Evolutionary conservation across 2,113 vertebrate species (phyloP), one percentile per base, ranked within the genome.

Genomic region (Cygnus buccinator): DNA sequence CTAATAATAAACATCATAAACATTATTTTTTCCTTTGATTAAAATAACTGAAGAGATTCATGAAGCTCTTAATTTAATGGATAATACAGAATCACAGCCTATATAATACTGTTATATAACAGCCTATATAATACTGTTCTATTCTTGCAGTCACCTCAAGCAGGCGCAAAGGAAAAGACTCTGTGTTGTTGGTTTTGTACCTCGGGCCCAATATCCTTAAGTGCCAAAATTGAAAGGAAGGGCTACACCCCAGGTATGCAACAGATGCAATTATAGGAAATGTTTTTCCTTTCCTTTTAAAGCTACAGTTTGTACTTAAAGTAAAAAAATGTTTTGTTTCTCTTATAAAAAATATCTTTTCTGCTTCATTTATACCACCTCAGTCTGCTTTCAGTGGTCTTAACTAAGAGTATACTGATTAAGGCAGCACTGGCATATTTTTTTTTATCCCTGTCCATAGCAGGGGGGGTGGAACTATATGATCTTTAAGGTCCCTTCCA

Each of bases 201-300:
- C 99, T 99, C 99, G 99, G 99, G 99, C 98, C 99, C 99, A 96
- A 99, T 99, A 98, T 99, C 99, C 98, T 98, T 99, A 99, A 99
- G 99, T 99, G 99, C 99, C 99, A 99, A 99, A 99, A 99, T 99
- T 76, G 99, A 99, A 98, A 98, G 99, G 98, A 99, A 99, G 98
- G 99, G 99, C 98, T 99, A 99, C 93, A 99, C 99, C 94, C 99
- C 99, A 98, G 99, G 99, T 99, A 97, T 4, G 97, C 95, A 37
- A 35, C 23, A 87, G 25, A 37, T 72, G 11, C 44, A 63, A 31
- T 82, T 75, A 44, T 46, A 70, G 46, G 23, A 66, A 73, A 79
- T 11, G 5, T 11, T 61, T 59, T 31, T 80, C 17, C 21, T 86
- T 76, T 39, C 26, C 72, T 89, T 80, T 54, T 61, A 77, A 93